Evolutionary conservation across 37 sponge, comb jelly and placozoan genomes (phyloP).

Genomic region (Halisarca cf. caerulea): DNA sequence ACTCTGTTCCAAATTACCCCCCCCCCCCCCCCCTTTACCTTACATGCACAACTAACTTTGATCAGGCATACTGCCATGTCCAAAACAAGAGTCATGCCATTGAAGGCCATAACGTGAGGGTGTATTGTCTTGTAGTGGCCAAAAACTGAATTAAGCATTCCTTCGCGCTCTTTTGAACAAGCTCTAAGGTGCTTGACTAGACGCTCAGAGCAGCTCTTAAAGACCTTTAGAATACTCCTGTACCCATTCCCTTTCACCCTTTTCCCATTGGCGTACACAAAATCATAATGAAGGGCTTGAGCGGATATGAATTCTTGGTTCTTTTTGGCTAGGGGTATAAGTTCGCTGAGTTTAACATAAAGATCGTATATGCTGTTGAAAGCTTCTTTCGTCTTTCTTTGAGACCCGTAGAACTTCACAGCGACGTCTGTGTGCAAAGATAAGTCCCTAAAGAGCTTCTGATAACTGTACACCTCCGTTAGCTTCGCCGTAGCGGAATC

Average conservation of each 20-base stretch:
- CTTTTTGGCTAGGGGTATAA: conserved; percentile 28
- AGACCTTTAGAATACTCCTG: conserved; percentile 58
- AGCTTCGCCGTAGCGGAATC: too few relatives aligned
- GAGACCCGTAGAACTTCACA: conserved; percentile 39
- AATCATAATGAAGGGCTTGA: conserved; percentile 55
- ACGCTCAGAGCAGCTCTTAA: conserved; percentile 24
- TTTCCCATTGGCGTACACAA: conserved; percentile 58
- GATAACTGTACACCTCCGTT: conserved; percentile 20
- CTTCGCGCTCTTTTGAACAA: conserved; percentile 38
- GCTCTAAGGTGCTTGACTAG: conserved; percentile 36
- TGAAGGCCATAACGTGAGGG: conserved; percentile 47
- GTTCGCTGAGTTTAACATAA: conserved; percentile 16
- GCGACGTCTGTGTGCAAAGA: conserved; percentile 51
- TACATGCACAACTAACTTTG: neutral
- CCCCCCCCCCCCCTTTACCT: too few relatives aligned
- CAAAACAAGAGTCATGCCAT: conserved; percentile 9
- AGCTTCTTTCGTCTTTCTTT: conserved; percentile 5
- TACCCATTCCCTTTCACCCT: conserved; percentile 84
- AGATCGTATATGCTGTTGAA: conserved; percentile 43
- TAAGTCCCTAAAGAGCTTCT: conserved; percentile 58
- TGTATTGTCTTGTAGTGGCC: conserved; percentile 33
- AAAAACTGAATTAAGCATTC: conserved; percentile 3
- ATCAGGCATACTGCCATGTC: conserved; percentile 5
- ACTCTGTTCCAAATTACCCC: too few relatives aligned
- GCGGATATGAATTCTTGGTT: conserved; percentile 34